Evolutionary conservation across 2,888 invertebrate genomes (phyloP), one percentile per base, ranked within the genome.

Genomic region (Octodonta nipae): DNA sequence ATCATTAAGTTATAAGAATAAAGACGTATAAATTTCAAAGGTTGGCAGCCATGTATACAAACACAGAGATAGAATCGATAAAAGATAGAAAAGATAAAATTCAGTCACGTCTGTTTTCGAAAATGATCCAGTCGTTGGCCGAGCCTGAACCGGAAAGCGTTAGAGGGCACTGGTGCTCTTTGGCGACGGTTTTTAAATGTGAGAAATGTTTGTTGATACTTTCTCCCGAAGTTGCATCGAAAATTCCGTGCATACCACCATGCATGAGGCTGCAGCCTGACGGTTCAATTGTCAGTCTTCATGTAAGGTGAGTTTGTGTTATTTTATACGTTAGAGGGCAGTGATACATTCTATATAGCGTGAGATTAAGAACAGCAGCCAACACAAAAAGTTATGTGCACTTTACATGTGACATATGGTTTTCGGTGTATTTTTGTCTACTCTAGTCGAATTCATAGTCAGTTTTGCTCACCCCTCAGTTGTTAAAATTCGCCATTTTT

Each of bases 11-110:
- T 30, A 14, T 15, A 22, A 10, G 4, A 8, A 5, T 13, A n/a
- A 15, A 22, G 10, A 22, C 4, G 3, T 4, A 22, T 4, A 22
- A 22, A 22, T 11, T 22, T 52, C 52, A 15, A 51, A 82, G 88
- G 47, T 64, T 92, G 48, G 78, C 88, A 6, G 81, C 85, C 12
- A 77, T 87, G 70, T 91, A 91, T 59, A 82, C 82, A 1, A 91
- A 91, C 56, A 66, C 74, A 1, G 89, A 92, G 54, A 67, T 91
- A 34, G 92, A 93, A 63, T 67, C 71, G 20, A 70, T 92, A 24
- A 72, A 77, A 39, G 92, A 93, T 54, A 78, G 82, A 44, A 85
- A 84, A 51, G 92, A 92, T 60, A 85, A 89, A 55, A 77, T 89
- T 10, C 83, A 84, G 49, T 84, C 85, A 2, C 71, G 83, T 1